Percentiles rank a stretch among this genome's conserved stretches.
Evolutionary conservation across 2,113 vertebrate genomes (phyloP).

Genomic region (Glareola pratincola): DNA sequence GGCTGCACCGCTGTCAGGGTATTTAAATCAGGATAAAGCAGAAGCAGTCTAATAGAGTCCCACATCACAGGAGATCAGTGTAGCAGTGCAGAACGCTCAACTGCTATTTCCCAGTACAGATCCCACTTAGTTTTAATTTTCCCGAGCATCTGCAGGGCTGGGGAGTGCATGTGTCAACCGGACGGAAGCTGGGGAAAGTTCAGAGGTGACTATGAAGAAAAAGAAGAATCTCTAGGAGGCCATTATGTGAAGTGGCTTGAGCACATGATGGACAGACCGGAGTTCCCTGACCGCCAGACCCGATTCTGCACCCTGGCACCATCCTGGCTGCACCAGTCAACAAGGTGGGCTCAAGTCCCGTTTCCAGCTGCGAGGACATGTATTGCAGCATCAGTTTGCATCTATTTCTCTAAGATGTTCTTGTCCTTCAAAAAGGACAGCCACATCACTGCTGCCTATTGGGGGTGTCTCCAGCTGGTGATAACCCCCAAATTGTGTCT

Average conservation of each 20-base stretch:
- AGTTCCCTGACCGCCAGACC: neutral
- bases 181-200: neutral
- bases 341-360: accelerated
- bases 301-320: neutral
- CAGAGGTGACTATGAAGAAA: neutral
- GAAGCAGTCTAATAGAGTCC: neutral
- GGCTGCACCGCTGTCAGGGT: neutral
- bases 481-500: neutral
- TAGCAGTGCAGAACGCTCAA: neutral
- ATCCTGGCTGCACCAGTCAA: neutral
- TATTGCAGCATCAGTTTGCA: neutral
- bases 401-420: neutral
- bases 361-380: neutral
- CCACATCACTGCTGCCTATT: accelerated
- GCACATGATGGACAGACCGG: neutral
- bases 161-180: neutral
- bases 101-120: neutral
- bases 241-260: neutral
- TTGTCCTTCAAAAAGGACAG: neutral
- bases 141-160: neutral
- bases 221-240: neutral
- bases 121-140: neutral
- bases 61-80: neutral
- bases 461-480: neutral
- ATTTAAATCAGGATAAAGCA: neutral